These are phyloP conservation scores for Acomys russatus DNA, from an alignment of 2,797 vertebrate genomes.

Conservation along the genomic window DNA sequence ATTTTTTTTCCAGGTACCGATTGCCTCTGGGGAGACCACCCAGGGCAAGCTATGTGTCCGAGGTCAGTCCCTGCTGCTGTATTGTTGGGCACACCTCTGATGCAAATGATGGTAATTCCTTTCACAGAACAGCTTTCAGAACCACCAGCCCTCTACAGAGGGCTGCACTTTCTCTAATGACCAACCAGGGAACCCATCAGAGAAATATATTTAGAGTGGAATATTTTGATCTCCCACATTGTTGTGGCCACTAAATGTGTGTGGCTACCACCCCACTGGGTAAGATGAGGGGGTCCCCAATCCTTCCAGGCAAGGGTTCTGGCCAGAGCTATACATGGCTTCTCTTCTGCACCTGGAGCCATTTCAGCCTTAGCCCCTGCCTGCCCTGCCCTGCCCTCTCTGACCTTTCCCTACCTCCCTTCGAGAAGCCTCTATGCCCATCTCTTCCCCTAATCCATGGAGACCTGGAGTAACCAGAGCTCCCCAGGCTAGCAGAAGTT, in stretches of 20 bases:
- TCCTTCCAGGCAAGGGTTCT: neutral
- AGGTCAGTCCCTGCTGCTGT: neutral
- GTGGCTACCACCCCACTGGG: neutral
- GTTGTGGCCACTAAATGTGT: neutral
- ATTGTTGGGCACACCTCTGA: neutral
- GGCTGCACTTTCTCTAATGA: neutral
- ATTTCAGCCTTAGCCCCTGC: neutral
- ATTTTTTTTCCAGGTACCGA: neutral
- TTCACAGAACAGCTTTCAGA: neutral
- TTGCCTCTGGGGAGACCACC: too few species aligned
- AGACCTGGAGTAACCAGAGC: neutral
- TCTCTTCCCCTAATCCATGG: neutral
- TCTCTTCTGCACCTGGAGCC: neutral
- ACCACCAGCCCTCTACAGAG: neutral
- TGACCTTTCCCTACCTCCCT: neutral
- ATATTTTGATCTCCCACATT: neutral
- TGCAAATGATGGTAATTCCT: neutral
- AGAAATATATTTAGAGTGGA: neutral
- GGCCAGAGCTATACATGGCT: neutral
- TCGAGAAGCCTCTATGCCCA: fast-evolving
- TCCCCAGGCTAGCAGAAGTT: neutral
- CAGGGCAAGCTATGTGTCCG: neutral
- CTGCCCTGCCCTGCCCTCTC: neutral
- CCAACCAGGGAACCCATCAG: neutral
- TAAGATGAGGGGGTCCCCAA: neutral